Percentiles rank a stretch among this genome's conserved stretches.
Evolutionary conservation across 2,888 invertebrate genomes (phyloP).

Genomic region (Agrotis puta): DNA sequence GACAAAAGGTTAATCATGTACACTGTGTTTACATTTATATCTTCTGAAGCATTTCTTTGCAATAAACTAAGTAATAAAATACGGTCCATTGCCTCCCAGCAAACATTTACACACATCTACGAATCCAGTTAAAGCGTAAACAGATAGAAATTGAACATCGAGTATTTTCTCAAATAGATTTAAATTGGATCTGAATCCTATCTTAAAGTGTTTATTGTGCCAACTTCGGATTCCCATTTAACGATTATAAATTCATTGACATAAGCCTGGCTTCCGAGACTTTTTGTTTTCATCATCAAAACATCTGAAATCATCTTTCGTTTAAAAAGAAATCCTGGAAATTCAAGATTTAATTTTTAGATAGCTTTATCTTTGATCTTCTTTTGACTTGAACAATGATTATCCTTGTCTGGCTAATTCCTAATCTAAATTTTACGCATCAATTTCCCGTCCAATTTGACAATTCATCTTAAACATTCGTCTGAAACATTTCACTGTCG

Average conservation of each 20-base stretch:
- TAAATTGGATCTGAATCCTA: slow-evolving; percentile 54
- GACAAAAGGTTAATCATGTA: slow-evolving; percentile 46
- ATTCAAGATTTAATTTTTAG: slow-evolving; percentile 44
- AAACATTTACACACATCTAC: slow-evolving; percentile 40
- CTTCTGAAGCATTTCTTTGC: slow-evolving; percentile 19
- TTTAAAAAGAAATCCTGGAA: slow-evolving; percentile 22
- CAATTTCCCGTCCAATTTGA: slow-evolving; percentile 56
- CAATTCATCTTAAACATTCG: slow-evolving; percentile 51
- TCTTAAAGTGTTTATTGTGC: slow-evolving; percentile 51
- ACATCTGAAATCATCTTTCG: slow-evolving; percentile 40
- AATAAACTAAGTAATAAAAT: slow-evolving; percentile 26
- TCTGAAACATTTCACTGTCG: slow-evolving; percentile 52
- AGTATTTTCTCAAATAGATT: slow-evolving; percentile 46
- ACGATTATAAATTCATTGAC: slow-evolving; percentile 61
- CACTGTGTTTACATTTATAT: slow-evolving; percentile 29
- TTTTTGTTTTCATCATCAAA: slow-evolving; percentile 55
- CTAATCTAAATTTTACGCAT: slow-evolving; percentile 43
- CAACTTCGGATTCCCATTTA: slow-evolving; percentile 39
- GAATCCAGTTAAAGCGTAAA: slow-evolving; percentile 30
- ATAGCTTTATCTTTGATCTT: slow-evolving; percentile 56
- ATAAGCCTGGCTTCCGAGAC: slow-evolving; percentile 44
- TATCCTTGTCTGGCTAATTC: slow-evolving; percentile 54
- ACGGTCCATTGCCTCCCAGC: slow-evolving; percentile 14
- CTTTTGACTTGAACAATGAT: slow-evolving; percentile 54
- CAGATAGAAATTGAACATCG: slow-evolving; percentile 52